Base-by-base conservation (phyloP, 2,888 invertebrate genomes). In the Drosophila cognata region DNA sequence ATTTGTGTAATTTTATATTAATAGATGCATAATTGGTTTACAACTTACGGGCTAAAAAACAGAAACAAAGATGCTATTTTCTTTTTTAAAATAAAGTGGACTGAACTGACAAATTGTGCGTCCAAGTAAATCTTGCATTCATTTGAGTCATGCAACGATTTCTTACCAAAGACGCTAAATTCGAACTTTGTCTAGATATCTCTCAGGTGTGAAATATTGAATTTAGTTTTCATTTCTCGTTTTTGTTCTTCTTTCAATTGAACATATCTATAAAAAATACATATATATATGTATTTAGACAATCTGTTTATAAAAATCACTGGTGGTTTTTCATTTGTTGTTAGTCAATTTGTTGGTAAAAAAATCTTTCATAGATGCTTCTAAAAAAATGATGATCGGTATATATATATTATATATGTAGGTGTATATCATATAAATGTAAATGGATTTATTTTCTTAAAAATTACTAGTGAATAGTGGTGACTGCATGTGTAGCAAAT, bases 221-320 rank as follows among this genome's bases (percentile, higher is more conserved):
- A 64, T 13, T 55, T 68, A 48, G 25, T n/a, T 69, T 79, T 28
- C 21, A 36, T 57, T 76, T 46, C 25, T 46, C 46, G 16, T 46
- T 46, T 46, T 41, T 11, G 21, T 41, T 28, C 10, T 4, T 4
- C 10, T 31, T 31, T 57, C 46, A 38, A 51, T 52, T 71, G 43
- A 74, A 64, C 59, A 69, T 52, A 56, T 60, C 56, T 74, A 79
- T 60, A 75, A 70, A 64, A 64, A 66, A 57, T 60, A 62, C 51
- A 46, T 52, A 60, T 63, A 31, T 71, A 28, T 71, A 36, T 63
- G 62, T 66, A 63, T 63, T 70, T 82, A 76, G 72, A 87, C 79
- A 84, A 84, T 87, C 72, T 84, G 74, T 62, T 87, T 84, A 78
- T 86, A 88, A 89, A 84, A 85, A 89, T 89, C 89, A 85, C 85